Conservation (phyloP, 2,113 vertebrate genomes). For the Carassius carassius region DNA sequence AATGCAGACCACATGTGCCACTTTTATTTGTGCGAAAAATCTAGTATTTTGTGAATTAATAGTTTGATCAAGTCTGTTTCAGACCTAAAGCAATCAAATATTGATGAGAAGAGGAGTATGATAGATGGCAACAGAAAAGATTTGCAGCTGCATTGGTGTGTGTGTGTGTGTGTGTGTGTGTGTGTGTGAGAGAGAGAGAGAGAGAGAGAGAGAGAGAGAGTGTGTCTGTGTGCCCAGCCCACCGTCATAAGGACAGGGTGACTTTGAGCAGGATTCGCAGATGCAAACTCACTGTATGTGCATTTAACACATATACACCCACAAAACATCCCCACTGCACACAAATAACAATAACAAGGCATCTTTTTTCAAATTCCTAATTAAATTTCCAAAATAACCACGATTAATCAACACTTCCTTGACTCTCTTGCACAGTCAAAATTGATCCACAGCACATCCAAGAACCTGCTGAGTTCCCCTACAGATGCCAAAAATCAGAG, state of each 20-base stretch:
- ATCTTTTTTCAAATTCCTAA: background rate
- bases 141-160: slow-evolving; percentile 29
- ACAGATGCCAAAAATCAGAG: slow-evolving; percentile 18
- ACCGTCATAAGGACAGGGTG: slow-evolving; percentile 70
- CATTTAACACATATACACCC: slow-evolving; percentile 33
- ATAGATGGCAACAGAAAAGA: slow-evolving; percentile 12
- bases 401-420: slow-evolving; percentile 36
- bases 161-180: slow-evolving; percentile 52
- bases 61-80: slow-evolving; percentile 67
- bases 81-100: slow-evolving; percentile 69
- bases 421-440: slow-evolving; percentile 7
- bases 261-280: slow-evolving; percentile 69
- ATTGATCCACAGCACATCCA: slow-evolving; percentile 11
- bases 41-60: slow-evolving; percentile 69
- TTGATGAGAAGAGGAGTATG: slow-evolving; percentile 67
- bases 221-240: slow-evolving; percentile 44
- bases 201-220: slow-evolving; percentile 44
- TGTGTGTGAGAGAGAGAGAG: slow-evolving; percentile 37
- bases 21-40: slow-evolving; percentile 68
- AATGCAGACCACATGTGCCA: slow-evolving; percentile 68
- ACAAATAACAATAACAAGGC: background rate
- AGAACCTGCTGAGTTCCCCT: slow-evolving; percentile 1
- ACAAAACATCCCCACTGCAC: slow-evolving; percentile 14
- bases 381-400: slow-evolving; percentile 35
- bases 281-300: slow-evolving; percentile 10